Evolutionary conservation across 2,888 invertebrate species (phyloP), one percentile per base, ranked within the genome.

Genomic region (Orchesellides sinensis): DNA sequence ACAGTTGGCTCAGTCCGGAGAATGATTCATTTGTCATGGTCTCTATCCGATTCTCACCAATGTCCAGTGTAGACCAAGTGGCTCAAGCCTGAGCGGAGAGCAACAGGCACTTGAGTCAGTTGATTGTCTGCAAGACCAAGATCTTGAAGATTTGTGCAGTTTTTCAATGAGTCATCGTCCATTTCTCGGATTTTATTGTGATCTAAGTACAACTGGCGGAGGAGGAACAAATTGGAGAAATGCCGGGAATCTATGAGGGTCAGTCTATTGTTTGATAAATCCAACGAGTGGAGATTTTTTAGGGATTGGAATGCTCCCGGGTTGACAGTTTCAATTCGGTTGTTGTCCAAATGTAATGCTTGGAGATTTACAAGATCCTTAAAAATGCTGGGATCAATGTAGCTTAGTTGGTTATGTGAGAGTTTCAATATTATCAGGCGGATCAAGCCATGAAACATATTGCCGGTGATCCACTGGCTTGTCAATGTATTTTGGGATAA

Each of bases 41-140:
- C 49, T 93, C 93, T 89, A 98, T 96, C 90, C 95, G 94, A 91
- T 98, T 98, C 91, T 97, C 96, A 66, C 96, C 97, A 89, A 98
- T 92, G 90, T 97, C 96, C 72, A 98, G 92, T 0, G 96, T 96
- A n/a, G 90, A 96, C 96, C 85, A 98, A 91, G 90, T 96, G 94
- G 65, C 94, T 93, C 95, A 95, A 90, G 94, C 93, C 81, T 96
- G 91, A 1, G 96, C 96, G 59, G 77, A 87, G 63, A 89, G 87
- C 85, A 88, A 89, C 94, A 4, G 97, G 97, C 84, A 97, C 94
- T 87, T 94, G 93, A 83, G 93, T 91, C 86, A 97, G 91, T 89
- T 95, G 94, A 91, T 97, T 97, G 25, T 96, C 95, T 90, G 96
- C 96, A 83, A 97, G 91, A 90, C 96, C 96, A 70, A 97, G 91